These are phyloP conservation scores for Dryoscopus gambensis DNA, from an alignment of 2,113 vertebrate genomes.

Conservation along the genomic window DNA sequence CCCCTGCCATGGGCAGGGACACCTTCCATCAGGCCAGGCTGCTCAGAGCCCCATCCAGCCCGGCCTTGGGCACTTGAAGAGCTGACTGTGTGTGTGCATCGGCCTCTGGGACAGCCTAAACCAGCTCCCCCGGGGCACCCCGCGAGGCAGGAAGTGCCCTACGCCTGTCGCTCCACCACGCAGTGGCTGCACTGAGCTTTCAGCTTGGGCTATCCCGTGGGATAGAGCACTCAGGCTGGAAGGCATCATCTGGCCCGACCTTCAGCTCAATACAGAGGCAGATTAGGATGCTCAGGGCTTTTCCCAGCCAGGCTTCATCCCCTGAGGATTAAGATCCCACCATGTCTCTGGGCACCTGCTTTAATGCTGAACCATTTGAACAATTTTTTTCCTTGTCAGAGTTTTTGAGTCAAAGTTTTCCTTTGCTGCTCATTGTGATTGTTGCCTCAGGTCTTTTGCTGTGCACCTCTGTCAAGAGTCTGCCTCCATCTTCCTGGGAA, in stretches of 20 bases:
- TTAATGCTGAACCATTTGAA: not conserved
- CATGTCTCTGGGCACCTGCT: not conserved
- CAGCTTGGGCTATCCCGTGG: not conserved
- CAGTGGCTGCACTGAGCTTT: not conserved
- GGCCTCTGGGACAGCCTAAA: not conserved
- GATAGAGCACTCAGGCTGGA: not conserved
- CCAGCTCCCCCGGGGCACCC: not conserved
- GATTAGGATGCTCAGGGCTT: not conserved
- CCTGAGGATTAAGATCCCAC: not conserved
- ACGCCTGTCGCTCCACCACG: rapidly evolving
- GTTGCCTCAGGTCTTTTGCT: not conserved
- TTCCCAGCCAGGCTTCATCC: not conserved
- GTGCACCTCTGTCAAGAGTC: not conserved
- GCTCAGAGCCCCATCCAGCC: not conserved
- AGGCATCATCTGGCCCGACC: not conserved
- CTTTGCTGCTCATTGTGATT: not conserved
- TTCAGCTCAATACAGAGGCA: not conserved
- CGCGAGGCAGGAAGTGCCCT: not conserved
- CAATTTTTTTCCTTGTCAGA: not conserved
- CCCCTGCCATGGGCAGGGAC: not conserved
- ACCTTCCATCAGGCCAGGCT: not conserved
- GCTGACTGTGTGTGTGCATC: not conserved
- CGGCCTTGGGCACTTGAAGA: not conserved
- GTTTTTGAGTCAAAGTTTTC: not conserved
- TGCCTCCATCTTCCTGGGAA: not conserved